Base-by-base conservation (phyloP, 2,888 invertebrate genomes). In the Melikaiella ostensackeni region DNA sequence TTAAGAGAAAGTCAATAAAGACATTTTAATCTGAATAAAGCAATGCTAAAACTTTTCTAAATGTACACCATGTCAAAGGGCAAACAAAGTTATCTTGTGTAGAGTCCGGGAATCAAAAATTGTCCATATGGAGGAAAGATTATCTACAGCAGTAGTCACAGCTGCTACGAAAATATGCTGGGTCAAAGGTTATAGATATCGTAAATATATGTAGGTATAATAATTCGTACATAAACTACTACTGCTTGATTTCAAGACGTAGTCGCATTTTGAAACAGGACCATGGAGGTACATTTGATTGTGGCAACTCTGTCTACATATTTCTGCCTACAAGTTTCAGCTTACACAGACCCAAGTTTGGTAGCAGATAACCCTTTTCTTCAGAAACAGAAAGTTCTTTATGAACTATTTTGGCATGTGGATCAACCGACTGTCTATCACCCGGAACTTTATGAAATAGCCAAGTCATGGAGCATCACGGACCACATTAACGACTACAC, bases 331-430 rank as follows among this genome's bases (percentile, higher is more conserved):
- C 21, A 79, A 61, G 73, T 35, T 46, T 30, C 63, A 46, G 77
- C 82, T 1, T 55, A 62, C 21, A 42, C 21, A 19, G 64, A 55
- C 2, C 73, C 79, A 0, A 80, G 76, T 19, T 64, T 64, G 35
- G 6, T 38, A 38, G 86, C 86, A 30, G 88, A 89, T 77, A 89
- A 91, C 84, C 89, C 85, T 13, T 90, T 90, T 76, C 87, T 93
- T 64, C 85, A 90, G 78, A 91, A 89, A 70, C 93, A 93, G 84
- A 92, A 92, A 84, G 91, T 90, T 80, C 86, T 93, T 74, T 89
- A 93, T 59, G 88, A 91, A 8, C 91, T 94, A 5, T 92, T 93
- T 82, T 90, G 92, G 85, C 91, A 92, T 79, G 88, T 92, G 11
- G 89, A 92, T 38, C 93, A 91, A 75, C 88, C 89, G 0, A 87